Evolutionary conservation across 1,140 invertebrate genomes (phyloP).

Genomic region (Cydia amplana): DNA sequence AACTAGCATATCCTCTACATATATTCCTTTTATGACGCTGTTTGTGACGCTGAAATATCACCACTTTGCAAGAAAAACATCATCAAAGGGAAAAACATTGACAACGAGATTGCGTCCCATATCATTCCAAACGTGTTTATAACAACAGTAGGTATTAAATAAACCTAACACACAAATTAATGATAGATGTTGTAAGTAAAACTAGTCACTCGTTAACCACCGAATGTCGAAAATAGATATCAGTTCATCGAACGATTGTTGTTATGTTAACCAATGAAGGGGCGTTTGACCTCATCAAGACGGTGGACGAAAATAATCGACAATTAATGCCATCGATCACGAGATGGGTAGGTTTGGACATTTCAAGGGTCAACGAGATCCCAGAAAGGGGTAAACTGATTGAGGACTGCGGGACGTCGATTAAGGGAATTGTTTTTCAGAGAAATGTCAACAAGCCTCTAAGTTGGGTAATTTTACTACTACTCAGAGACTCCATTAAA

Average conservation of each 20-base stretch:
- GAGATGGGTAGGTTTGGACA: slow-evolving; percentile 28
- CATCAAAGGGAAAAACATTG: not conserved
- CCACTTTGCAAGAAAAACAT: not conserved
- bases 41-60: not conserved
- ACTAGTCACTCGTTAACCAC: not conserved
- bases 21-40: too few relatives aligned
- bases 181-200: not conserved
- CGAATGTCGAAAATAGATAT: slow-evolving; percentile 23
- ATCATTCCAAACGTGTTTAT: not conserved
- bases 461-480: not conserved
- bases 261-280: slow-evolving; percentile 25
- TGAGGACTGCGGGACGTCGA: not conserved
- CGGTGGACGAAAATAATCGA: slow-evolving; percentile 48
- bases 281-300: slow-evolving; percentile 35
- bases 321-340: slow-evolving; percentile 52
- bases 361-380: slow-evolving; percentile 17
- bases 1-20: too few relatives aligned
- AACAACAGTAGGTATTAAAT: not conserved
- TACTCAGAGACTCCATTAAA: not conserved
- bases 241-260: slow-evolving; percentile 29
- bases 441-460: not conserved
- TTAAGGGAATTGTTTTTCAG: slow-evolving; percentile 7
- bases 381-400: slow-evolving; percentile 23
- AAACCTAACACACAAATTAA: not conserved
- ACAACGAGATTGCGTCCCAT: not conserved